Base-by-base conservation (phyloP, 2,797 vertebrate genomes). In the Gorsachius magnificus region DNA sequence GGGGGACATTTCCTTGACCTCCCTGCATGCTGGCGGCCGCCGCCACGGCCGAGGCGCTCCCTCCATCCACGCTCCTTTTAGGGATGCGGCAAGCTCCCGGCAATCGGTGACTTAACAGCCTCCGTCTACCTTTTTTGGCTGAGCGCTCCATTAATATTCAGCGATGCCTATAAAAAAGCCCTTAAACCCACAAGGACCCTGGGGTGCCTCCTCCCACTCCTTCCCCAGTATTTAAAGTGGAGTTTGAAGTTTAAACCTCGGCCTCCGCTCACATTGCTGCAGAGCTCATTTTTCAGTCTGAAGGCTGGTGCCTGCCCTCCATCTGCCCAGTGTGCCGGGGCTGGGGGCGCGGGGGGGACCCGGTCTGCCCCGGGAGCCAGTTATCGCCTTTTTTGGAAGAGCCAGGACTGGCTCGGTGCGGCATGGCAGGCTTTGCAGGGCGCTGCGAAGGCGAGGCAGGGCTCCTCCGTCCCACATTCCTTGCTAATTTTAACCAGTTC, bases 401-500 rank as follows among this genome's bases (percentile, higher is more conserved):
- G 70, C 83, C 12, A 4, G 88, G 79, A 7, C 25, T 7, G 84
- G 79, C 84, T 26, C 4, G 13, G 33, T 3, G 58, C 8, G 48
- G 83, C 45, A 86, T 86, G 31, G 50, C 6, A 24, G 66, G 79
- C 79, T 5, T 4, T 13, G 60, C 88, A 22, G 63, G 41, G 90
- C 21, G 11, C 61, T 63, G 81, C 15, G 22, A 28, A 63, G 22
- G 63, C 6, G 7, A 69, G 86, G 94, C 93, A 48, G 54, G 78
- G 57, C 79, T 94, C 77, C 94, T 87, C 76, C 46, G 12, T 65
- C 93, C 86, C 95, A 95, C 96, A 97, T 97, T 97, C 97, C 97
- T 71, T 90, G 91, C 97, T 97, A 97, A 97, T 97, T 97, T 97
- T 97, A 97, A 95, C 96, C 88, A 70, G 88, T 79, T 95, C 90